A percentile compares a stretch with the other conserved stretches of the same genome.
Evolutionary conservation across 2,113 vertebrate genomes (phyloP).

Genomic region (Paramormyrops kingsleyae): DNA sequence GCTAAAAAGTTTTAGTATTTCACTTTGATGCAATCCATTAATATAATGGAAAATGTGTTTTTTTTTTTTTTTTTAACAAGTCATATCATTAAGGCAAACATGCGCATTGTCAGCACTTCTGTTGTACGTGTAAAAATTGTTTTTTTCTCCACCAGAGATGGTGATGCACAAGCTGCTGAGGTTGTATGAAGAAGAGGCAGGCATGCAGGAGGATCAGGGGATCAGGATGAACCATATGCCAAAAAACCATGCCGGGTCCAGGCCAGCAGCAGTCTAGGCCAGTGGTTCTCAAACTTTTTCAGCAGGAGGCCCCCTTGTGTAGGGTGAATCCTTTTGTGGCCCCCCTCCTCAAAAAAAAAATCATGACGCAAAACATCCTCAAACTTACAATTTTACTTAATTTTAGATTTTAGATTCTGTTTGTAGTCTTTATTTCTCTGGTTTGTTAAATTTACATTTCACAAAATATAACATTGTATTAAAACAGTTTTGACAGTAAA

Average conservation of each 20-base stretch:
- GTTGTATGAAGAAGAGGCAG: constrained; percentile 8
- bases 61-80: constrained; percentile 16
- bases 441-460: no score
- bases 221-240: constrained; percentile 14
- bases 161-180: constrained; percentile 4
- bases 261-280: constrained; percentile 1
- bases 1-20: neutral
- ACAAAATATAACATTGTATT: no score
- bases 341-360: no score
- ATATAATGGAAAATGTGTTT: constrained; percentile 1
- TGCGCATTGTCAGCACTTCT: neutral
- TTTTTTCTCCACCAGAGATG: neutral
- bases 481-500: no score
- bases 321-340: no score
- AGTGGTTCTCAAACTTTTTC: no score
- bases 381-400: no score
- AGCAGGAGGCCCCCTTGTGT: no score
- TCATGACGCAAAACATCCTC: no score
- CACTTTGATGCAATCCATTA: neutral
- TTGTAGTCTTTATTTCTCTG: no score
- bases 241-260: constrained; percentile 8
- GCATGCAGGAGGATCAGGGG: neutral
- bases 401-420: no score
- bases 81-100: constrained; percentile 15
- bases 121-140: constrained; percentile 4